Base-by-base conservation (phyloP, 2,797 vertebrate genomes). In the Xenops minutus region DNA sequence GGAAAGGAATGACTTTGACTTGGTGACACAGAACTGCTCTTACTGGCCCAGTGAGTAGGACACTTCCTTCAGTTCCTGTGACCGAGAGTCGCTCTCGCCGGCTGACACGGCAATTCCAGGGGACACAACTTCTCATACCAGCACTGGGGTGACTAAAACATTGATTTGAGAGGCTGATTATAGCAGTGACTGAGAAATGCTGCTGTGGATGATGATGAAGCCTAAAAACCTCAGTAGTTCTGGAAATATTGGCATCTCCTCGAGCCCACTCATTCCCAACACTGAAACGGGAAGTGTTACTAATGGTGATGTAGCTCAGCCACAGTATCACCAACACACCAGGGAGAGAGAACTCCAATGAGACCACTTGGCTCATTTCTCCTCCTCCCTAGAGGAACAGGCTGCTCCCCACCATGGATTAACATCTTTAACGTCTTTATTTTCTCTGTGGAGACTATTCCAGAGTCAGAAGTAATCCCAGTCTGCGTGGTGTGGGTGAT, bases 11-110 rank as follows among this genome's bases (percentile, higher is more conserved):
- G 7, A 52, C 63, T 66, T 44, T 15, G 64, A 26, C 15, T 51
- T 23, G 56, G 92, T 88, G 91, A 64, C 81, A 62, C 24, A 67
- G 52, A 92, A 79, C 88, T 88, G 81, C 92, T 92, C n/a, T 29
- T 87, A 79, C 94, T 92, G 91, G 86, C 77, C 1, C 1, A 85
- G 78, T 91, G 81, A 85, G 54, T 75, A 12, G 62, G 56, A 58
- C 27, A 29, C 34, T 94, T 94, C 85, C 69, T 79, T 58, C 44
- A 79, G 68, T 39, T 79, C 63, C 91, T 39, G 63, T 49, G 71
- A 62, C 0, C 74, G 85, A 80, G 67, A 95, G 81, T 54, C 63
- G 77, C 67, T 90, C 26, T 77, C 0, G 0, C 66, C 48, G 48
- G 48, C 75, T 88, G 74, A 71, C 58, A 49, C 0, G 1, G 81